These are phyloP conservation scores for Parazoanthus darwini DNA, from an alignment of 92 coral and sea anemone species.

Conservation along the genomic window DNA sequence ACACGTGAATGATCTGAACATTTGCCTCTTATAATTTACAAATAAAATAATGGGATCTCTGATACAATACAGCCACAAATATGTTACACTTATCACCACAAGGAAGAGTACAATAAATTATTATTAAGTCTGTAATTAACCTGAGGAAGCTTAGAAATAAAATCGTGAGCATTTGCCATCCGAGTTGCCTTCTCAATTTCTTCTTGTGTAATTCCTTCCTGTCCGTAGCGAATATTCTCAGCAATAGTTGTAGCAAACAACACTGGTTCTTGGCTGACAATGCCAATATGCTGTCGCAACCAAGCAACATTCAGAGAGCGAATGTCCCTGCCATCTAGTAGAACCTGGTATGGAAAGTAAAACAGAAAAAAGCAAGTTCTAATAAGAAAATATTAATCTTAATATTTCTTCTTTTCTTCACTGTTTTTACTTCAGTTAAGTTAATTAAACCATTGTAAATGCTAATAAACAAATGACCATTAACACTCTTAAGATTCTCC, in stretches of 20 bases:
- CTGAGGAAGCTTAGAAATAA: slow-evolving; percentile 60
- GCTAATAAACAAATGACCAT: too few relatives aligned
- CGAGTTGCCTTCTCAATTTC: slow-evolving; percentile 55
- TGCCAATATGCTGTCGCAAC: slow-evolving; percentile 59
- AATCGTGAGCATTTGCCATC: slow-evolving; percentile 63
- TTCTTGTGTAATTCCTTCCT: slow-evolving; percentile 54
- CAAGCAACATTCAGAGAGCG: slow-evolving; percentile 51
- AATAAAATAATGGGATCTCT: too few relatives aligned
- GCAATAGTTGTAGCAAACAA: slow-evolving; percentile 65
- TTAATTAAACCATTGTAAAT: too few relatives aligned
- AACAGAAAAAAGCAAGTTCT: neutral
- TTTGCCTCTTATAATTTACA: too few relatives aligned
- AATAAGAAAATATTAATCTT: too few relatives aligned
- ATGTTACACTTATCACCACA: too few relatives aligned
- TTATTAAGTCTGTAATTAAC: neutral
- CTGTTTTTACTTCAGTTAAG: too few relatives aligned
- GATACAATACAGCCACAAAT: too few relatives aligned
- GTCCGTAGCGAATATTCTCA: slow-evolving; percentile 62
- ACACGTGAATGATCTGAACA: too few relatives aligned
- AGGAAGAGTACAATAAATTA: too few relatives aligned
- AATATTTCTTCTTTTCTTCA: too few relatives aligned
- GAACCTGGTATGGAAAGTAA: slow-evolving; percentile 33
- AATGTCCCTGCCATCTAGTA: slow-evolving; percentile 53
- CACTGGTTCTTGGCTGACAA: slow-evolving; percentile 62
- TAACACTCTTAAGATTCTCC: neutral